Conservation (phyloP, 2,888 invertebrate genomes). For the Octonoba sinensis region DNA sequence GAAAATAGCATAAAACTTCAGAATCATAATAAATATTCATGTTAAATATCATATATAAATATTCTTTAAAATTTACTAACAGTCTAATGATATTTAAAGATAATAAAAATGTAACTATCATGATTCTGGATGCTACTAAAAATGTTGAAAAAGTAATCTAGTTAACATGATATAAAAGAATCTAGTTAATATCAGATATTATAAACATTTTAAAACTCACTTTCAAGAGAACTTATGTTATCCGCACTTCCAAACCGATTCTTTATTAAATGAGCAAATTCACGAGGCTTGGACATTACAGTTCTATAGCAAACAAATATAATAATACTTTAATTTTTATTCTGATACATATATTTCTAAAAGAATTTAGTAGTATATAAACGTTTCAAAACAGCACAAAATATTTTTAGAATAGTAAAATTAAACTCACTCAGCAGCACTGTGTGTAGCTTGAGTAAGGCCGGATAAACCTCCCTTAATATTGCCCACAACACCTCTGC, state of each 20-base stretch:
- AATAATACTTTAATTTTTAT: not conserved
- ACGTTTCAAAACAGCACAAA: not conserved
- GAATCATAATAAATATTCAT: too few species aligned
- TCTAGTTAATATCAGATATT: too few species aligned
- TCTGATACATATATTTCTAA: not conserved
- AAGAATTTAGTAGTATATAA: not conserved
- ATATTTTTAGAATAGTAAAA: slow-evolving; percentile 5
- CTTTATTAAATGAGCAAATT: slow-evolving; percentile 82
- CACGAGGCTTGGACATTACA: slow-evolving; percentile 96
- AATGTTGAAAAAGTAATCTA: too few species aligned
- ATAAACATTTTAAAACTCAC: slow-evolving; percentile 76
- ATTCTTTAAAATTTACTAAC: too few species aligned
- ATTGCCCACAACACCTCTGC: slow-evolving; percentile 65
- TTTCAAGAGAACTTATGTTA: slow-evolving; percentile 91
- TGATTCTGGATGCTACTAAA: too few species aligned
- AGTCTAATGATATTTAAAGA: too few species aligned
- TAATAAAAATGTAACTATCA: too few species aligned
- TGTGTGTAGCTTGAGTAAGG: slow-evolving; percentile 65
- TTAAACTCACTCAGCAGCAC: slow-evolving; percentile 66
- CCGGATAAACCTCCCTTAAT: slow-evolving; percentile 66
- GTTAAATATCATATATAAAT: too few species aligned
- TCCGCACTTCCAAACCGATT: slow-evolving; percentile 98
- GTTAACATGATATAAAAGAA: too few species aligned
- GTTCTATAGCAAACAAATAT: slow-evolving; percentile 74
- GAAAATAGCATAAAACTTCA: too few species aligned